Evolutionary conservation across 2,888 invertebrate genomes (phyloP).

Genomic region (Selenia dentaria): DNA sequence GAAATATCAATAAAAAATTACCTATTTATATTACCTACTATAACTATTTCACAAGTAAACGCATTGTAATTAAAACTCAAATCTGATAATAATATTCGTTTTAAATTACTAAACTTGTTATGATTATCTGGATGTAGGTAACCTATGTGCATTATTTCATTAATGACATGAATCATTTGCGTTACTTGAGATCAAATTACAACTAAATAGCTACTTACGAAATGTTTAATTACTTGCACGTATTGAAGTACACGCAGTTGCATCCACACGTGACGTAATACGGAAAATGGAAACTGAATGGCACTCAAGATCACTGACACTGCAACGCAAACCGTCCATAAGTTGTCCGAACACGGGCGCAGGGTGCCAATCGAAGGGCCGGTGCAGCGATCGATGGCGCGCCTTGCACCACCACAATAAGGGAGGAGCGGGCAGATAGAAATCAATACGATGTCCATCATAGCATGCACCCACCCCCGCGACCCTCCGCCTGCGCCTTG

Average conservation of each 20-base stretch:
- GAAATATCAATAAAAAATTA: too few species aligned
- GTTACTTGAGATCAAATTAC: slow-evolving; percentile 23
- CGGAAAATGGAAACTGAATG: slow-evolving; percentile 40
- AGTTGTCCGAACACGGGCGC: slow-evolving; percentile 63
- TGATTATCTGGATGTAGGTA: too few species aligned
- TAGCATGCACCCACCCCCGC: slow-evolving; percentile 87
- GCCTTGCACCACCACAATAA: slow-evolving; percentile 79
- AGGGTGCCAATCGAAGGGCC: slow-evolving; percentile 61
- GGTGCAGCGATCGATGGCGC: slow-evolving; percentile 81
- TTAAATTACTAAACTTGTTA: background rate
- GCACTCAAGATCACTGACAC: slow-evolving; percentile 52
- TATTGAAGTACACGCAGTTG: slow-evolving; percentile 43
- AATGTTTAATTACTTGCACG: slow-evolving; percentile 26
- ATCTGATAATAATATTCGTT: background rate
- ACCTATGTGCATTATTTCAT: slow-evolving; percentile 11
- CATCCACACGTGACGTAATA: slow-evolving; percentile 65
- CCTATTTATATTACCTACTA: too few species aligned
- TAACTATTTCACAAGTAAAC: too few species aligned
- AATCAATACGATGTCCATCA: slow-evolving; percentile 86
- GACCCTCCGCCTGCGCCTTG: slow-evolving; percentile 80
- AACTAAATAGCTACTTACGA: slow-evolving; percentile 22
- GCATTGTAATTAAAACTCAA: too few species aligned
- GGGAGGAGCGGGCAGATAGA: slow-evolving; percentile 84
- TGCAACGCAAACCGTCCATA: slow-evolving; percentile 45
- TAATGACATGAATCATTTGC: slow-evolving; percentile 16